These are phyloP conservation scores for Drosophila lini DNA, from an alignment of 1,140 invertebrate species.

Conservation along the genomic window DNA sequence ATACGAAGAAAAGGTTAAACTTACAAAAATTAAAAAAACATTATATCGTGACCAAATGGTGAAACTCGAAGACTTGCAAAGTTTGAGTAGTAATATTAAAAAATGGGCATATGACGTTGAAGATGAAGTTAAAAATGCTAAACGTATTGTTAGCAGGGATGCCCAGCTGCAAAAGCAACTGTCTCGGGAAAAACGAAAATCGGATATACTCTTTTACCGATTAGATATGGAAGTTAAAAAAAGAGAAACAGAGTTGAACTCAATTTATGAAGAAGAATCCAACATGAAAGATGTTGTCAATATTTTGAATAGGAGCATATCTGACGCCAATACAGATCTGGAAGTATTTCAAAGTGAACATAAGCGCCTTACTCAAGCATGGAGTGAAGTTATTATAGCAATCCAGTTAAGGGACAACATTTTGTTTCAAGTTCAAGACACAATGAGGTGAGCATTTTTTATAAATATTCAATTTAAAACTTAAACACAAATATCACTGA, in stretches of 20 bases:
- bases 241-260: slow-evolving; percentile 85
- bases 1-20: slow-evolving; percentile 77
- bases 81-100: slow-evolving; percentile 84
- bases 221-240: slow-evolving; percentile 86
- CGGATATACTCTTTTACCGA: slow-evolving; percentile 86
- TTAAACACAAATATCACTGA: neutral
- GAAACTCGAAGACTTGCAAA: slow-evolving; percentile 84
- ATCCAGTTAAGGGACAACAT: slow-evolving; percentile 89
- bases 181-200: slow-evolving; percentile 85
- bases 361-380: slow-evolving; percentile 88
- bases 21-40: slow-evolving; percentile 80
- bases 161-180: slow-evolving; percentile 84
- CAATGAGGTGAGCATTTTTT: slow-evolving; percentile 42
- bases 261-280: slow-evolving; percentile 84
- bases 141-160: slow-evolving; percentile 86
- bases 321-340: slow-evolving; percentile 88
- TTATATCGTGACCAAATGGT: slow-evolving; percentile 81
- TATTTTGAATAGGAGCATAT: slow-evolving; percentile 85
- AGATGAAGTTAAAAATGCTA: slow-evolving; percentile 85
- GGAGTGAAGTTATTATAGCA: slow-evolving; percentile 89
- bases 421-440: slow-evolving; percentile 85
- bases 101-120: slow-evolving; percentile 86
- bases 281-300: slow-evolving; percentile 85
- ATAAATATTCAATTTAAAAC: neutral
- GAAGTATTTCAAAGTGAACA: slow-evolving; percentile 89